phyloP scores from a whole-genome alignment of 2,888 invertebrate species.

The Muscina levida region DNA sequence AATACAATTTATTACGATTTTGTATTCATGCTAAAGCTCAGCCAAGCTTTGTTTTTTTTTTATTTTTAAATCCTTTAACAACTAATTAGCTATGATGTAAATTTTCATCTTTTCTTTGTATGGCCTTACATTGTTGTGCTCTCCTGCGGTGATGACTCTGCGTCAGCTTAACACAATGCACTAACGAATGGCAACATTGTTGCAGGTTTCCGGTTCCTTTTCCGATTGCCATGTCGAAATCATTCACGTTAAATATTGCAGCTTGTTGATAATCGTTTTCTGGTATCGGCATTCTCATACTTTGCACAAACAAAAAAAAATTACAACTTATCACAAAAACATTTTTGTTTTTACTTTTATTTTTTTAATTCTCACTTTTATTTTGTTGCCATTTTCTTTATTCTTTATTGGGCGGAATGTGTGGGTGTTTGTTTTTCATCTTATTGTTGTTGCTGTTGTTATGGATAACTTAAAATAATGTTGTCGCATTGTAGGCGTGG shows the following conservation, averaged over 20 bases:
- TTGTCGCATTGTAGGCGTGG: neutral
- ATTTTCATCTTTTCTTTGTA: too few species aligned
- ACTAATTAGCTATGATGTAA: constrained; percentile 52
- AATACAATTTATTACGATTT: too few species aligned
- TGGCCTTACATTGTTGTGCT: too few species aligned
- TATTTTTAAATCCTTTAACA: constrained; percentile 42
- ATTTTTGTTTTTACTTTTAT: constrained; percentile 34
- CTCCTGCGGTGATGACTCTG: too few species aligned
- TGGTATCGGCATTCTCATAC: constrained; percentile 6
- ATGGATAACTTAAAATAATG: constrained; percentile 47
- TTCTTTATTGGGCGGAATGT: constrained; percentile 71
- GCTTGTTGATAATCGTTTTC: neutral
- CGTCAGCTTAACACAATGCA: too few species aligned
- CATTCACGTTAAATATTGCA: too few species aligned
- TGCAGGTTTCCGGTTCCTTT: neutral
- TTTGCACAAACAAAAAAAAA: constrained; percentile 64
- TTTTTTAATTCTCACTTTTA: constrained; percentile 27
- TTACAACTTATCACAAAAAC: constrained; percentile 78
- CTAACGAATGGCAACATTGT: constrained; percentile 14
- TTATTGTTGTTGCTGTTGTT: too few species aligned
- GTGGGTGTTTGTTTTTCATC: constrained; percentile 69
- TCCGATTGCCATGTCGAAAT: too few species aligned
- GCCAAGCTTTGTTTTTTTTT: too few species aligned
- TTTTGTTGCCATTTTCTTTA: constrained; percentile 3
- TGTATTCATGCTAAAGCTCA: too few species aligned